These are phyloP conservation scores for Drosophila kohkoa DNA, from an alignment of 1,140 invertebrate species.

Conservation along the genomic window DNA sequence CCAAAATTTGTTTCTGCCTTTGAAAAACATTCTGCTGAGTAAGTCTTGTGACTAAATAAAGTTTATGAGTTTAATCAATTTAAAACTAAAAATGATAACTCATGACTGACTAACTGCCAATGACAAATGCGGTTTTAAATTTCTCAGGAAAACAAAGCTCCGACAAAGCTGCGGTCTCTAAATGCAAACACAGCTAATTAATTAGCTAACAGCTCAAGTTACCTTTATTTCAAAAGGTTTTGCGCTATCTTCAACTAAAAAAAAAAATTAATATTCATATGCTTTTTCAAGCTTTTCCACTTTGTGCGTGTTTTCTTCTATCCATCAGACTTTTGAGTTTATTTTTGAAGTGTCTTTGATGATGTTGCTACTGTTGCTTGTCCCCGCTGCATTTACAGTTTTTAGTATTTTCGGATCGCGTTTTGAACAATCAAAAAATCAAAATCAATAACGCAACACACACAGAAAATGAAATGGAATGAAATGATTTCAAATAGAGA, in stretches of 20 bases:
- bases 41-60: too few relatives aligned
- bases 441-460: slow-evolving; percentile 63
- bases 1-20: too few relatives aligned
- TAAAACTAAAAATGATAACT: too few relatives aligned
- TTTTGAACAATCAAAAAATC: slow-evolving; percentile 70
- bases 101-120: too few relatives aligned
- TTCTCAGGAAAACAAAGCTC: not conserved
- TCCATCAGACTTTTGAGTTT: not conserved
- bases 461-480: slow-evolving; percentile 49
- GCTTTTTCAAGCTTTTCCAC: not conserved
- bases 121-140: not conserved
- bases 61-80: too few relatives aligned
- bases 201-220: not conserved
- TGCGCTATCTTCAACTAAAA: not conserved
- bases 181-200: not conserved
- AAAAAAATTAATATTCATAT: not conserved
- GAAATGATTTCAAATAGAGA: slow-evolving; percentile 78
- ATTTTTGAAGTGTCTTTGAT: not conserved
- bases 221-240: not conserved
- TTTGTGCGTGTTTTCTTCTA: not conserved
- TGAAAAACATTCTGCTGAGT: too few relatives aligned
- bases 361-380: not conserved
- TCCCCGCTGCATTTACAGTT: slow-evolving; percentile 53
- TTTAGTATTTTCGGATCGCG: slow-evolving; percentile 8
- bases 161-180: too few relatives aligned